These are phyloP conservation scores for Apodemus agrarius DNA, from an alignment of 2,797 vertebrate genomes.

Conservation along the genomic window DNA sequence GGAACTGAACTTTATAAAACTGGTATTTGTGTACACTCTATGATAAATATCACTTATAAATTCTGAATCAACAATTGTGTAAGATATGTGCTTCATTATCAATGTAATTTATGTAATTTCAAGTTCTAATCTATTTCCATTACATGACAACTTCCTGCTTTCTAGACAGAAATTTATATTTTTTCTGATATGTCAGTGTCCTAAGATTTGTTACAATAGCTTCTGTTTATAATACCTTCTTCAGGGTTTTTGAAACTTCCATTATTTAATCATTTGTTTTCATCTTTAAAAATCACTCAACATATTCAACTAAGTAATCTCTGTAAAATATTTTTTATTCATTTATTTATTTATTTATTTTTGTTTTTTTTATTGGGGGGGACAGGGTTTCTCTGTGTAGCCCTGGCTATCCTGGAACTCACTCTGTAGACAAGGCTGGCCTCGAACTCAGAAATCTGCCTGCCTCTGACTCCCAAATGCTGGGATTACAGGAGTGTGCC, in stretches of 20 bases:
- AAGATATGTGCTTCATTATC: background rate
- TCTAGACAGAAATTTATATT: background rate
- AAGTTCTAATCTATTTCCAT: background rate
- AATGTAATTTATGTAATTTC: conserved; percentile 8
- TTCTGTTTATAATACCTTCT: background rate
- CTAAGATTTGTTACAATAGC: background rate
- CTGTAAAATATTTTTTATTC: background rate
- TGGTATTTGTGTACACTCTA: background rate
- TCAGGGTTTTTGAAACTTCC: background rate
- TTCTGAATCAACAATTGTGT: background rate
- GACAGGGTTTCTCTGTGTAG: too few species aligned
- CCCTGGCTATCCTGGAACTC: too few species aligned
- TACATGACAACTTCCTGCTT: background rate
- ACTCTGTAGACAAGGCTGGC: too few species aligned
- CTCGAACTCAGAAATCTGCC: too few species aligned
- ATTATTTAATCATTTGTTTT: background rate
- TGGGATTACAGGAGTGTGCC: too few species aligned
- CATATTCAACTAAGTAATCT: background rate
- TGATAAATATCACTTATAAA: background rate
- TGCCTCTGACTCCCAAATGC: too few species aligned
- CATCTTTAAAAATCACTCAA: background rate
- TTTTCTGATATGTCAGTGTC: background rate
- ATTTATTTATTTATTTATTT: too few species aligned
- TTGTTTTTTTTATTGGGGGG: too few species aligned
- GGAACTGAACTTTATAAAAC: background rate